phyloP scores from a whole-genome alignment of 92 coral and sea anemone genomes.

The Desmophyllum pertusum region DNA sequence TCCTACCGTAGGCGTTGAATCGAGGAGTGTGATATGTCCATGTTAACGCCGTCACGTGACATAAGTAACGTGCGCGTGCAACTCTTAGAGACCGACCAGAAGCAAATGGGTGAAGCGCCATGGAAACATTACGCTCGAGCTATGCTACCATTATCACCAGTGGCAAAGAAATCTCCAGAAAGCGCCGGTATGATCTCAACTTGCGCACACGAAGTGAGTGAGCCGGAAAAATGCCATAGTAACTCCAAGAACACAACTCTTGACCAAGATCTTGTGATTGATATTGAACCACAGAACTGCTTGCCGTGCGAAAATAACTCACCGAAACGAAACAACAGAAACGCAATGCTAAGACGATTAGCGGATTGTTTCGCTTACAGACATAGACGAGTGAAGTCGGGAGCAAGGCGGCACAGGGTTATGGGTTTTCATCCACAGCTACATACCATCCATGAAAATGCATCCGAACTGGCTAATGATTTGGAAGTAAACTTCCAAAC shows the following conservation, averaged over 20 bases:
- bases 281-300: not conserved
- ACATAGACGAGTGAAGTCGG: not conserved
- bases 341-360: slow-evolving; percentile 19
- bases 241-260: not conserved
- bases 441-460: slow-evolving; percentile 30
- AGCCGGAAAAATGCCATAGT: not conserved
- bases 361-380: slow-evolving; percentile 27
- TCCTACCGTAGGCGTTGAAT: too few relatives aligned
- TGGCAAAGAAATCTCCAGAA: slow-evolving; percentile 23
- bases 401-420: slow-evolving; percentile 5
- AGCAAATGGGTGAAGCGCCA: slow-evolving; percentile 6
- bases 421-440: slow-evolving; percentile 25
- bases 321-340: not conserved
- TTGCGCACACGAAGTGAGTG: not conserved
- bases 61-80: not conserved
- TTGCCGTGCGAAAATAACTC: not conserved
- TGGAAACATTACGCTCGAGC: slow-evolving; percentile 31
- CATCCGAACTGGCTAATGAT: slow-evolving; percentile 22
- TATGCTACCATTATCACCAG: slow-evolving; percentile 11
- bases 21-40: not conserved
- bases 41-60: not conserved
- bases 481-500: not conserved
- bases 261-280: not conserved
- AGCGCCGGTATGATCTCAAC: not conserved
- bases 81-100: not conserved